phyloP scores from a whole-genome alignment of 1,140 invertebrate genomes.

The Heliothis subflexa region DNA sequence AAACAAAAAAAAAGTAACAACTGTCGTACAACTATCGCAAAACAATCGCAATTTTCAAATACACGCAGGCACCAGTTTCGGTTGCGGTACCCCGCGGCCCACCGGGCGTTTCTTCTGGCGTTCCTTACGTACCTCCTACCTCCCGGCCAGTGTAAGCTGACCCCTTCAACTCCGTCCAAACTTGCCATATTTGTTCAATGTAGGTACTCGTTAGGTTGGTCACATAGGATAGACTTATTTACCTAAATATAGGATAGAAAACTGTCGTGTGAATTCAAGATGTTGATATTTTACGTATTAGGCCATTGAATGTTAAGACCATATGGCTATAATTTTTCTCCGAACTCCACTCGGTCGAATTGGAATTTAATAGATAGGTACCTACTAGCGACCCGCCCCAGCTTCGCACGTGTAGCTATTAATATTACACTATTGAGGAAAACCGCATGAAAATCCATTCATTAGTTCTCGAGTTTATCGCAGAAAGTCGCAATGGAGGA shows the following conservation, averaged over 20 bases:
- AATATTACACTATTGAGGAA: too few relatives aligned
- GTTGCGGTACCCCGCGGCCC: slow-evolving; percentile 44
- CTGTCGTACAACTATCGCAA: slow-evolving; percentile 6
- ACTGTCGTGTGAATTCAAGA: too few relatives aligned
- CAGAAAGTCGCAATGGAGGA: too few relatives aligned
- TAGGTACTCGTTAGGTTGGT: slow-evolving; percentile 48
- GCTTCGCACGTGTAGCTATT: too few relatives aligned
- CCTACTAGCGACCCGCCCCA: background rate
- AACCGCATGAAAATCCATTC: too few relatives aligned
- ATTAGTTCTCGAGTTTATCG: too few relatives aligned
- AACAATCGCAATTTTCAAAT: background rate
- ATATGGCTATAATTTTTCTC: background rate
- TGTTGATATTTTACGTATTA: too few relatives aligned
- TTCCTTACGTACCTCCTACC: slow-evolving; percentile 68
- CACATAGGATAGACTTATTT: background rate
- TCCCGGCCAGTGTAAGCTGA: slow-evolving; percentile 64
- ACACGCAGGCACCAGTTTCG: slow-evolving; percentile 57
- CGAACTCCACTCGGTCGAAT: too few relatives aligned
- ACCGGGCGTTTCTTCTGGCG: slow-evolving; percentile 79
- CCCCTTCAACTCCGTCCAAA: slow-evolving; percentile 61
- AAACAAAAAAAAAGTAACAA: slow-evolving; percentile 6
- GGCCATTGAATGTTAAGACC: background rate
- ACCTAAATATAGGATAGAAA: too few relatives aligned
- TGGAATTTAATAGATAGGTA: too few relatives aligned
- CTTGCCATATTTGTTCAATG: slow-evolving; percentile 46